A percentile compares a stretch with the other conserved stretches of the same genome.
phyloP scores from a whole-genome alignment of 2,113 vertebrate genomes.

The Cyprinus carpio region DNA sequence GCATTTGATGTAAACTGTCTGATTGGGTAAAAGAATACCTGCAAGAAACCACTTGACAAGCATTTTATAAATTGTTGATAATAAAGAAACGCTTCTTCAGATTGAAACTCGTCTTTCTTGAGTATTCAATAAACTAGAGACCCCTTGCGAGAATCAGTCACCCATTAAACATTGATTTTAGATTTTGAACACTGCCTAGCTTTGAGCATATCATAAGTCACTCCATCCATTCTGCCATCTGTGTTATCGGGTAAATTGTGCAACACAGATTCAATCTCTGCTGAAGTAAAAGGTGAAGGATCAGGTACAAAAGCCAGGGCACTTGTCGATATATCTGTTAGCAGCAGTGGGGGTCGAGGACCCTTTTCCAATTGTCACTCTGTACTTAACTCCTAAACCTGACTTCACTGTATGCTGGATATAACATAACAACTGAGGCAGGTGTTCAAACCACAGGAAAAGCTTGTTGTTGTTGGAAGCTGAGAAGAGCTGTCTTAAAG shows the following conservation, averaged over 20 bases:
- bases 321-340: constrained; percentile 21
- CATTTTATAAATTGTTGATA: not conserved
- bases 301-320: constrained; percentile 10
- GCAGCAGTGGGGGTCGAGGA: not conserved
- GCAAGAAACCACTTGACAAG: not conserved
- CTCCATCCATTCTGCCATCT: not conserved
- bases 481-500: not conserved
- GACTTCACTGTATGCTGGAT: not conserved
- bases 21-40: not conserved
- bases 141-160: constrained; percentile 20
- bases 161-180: constrained; percentile 34
- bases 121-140: constrained; percentile 11
- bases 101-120: not conserved
- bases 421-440: not conserved
- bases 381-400: not conserved
- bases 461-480: not conserved
- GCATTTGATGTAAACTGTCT: not conserved
- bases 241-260: constrained; percentile 21
- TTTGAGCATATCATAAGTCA: constrained; percentile 8
- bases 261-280: constrained; percentile 18
- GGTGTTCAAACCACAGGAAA: not conserved
- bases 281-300: constrained; percentile 22
- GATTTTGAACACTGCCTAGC: constrained; percentile 1
- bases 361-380: not conserved
- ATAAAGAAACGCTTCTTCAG: not conserved